phyloP scores from a whole-genome alignment of 2,113 vertebrate species.

The Merops nubicus region DNA sequence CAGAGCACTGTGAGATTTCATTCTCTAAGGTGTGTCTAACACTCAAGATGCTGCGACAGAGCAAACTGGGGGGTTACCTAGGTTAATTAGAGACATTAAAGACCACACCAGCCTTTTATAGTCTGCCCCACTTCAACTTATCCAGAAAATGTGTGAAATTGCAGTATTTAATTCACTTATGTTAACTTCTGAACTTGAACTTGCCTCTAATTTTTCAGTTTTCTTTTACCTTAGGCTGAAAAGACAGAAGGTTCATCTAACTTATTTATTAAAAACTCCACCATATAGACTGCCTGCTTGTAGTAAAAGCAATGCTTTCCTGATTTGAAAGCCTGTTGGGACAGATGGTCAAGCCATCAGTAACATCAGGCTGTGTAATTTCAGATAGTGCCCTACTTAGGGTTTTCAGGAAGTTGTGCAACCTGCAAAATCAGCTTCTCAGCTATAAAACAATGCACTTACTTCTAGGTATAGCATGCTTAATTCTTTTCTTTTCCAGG shows the following conservation, averaged over 20 bases:
- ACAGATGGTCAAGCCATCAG: neutral
- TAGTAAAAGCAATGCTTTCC: neutral
- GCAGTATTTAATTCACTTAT: neutral
- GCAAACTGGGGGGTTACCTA: neutral
- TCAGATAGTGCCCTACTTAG: neutral
- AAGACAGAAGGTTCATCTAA: neutral
- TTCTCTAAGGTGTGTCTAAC: neutral
- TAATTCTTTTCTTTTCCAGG: neutral
- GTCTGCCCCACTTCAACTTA: neutral
- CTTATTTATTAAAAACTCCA: neutral
- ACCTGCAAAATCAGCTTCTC: slow-evolving; percentile 8
- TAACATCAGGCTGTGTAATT: neutral
- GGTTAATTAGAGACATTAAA: neutral
- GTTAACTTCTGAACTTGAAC: neutral
- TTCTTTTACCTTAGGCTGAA: neutral
- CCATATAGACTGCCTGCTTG: neutral
- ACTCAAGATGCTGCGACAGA: rapidly evolving
- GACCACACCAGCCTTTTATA: neutral
- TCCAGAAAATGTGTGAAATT: neutral
- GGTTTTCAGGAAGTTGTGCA: neutral
- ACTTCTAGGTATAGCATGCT: neutral
- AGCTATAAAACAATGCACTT: neutral
- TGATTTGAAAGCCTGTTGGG: slow-evolving; percentile 14
- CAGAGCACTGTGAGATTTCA: neutral
- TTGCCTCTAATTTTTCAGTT: neutral